Base-by-base conservation (phyloP, 2,113 vertebrate genomes). In the Antigone vipio region DNA sequence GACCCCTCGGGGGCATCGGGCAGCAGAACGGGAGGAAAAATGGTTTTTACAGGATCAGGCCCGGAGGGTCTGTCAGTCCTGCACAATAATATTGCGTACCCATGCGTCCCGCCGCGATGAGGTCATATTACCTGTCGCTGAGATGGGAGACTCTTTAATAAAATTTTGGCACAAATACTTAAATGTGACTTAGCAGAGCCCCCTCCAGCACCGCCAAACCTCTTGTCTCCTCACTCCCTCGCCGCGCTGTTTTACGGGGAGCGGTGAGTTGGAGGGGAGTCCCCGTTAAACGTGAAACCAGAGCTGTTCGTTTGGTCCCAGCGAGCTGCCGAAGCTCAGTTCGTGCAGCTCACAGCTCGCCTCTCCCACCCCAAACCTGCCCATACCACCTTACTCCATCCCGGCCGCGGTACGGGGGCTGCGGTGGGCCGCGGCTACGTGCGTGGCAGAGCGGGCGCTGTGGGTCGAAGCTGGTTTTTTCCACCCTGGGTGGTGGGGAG, bases 401-500 rank as follows among this genome's bases (percentile, higher is more conserved):
- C 4, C 0, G 7, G 7, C 35, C 9, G 1, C 1, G 0, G 32
- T 5, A 1, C 3, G 1, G 26, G 30, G 34, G 14, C 2, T 0
- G 0, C 0, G 12, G 17, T 30, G 0, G 1, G 19, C 29, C 0
- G 1, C 13, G 38, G 34, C 34, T 17, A 12, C 1, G 1, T 5
- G 29, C 1, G 0, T 1, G 5, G 44, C 9, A 5, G 4, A 21
- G 26, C 1, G 0, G 10, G 15, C 0, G 2, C 23, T 42, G 21
- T 18, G 64, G 21, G 15, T 44, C 35, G 32, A 17, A 35, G 22
- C 5, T 14, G 47, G 11, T 6, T 59, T 66, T 63, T 8, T 71
- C 5, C 9, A 3, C 11, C 8, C 3, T 32, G 13, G 1, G 0
- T 12, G n/a, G 50, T 34, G 59, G 2, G 17, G 45, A 53, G 4